Conservation (phyloP, 1,140 invertebrate genomes). For the Drosophila willistoni region DNA sequence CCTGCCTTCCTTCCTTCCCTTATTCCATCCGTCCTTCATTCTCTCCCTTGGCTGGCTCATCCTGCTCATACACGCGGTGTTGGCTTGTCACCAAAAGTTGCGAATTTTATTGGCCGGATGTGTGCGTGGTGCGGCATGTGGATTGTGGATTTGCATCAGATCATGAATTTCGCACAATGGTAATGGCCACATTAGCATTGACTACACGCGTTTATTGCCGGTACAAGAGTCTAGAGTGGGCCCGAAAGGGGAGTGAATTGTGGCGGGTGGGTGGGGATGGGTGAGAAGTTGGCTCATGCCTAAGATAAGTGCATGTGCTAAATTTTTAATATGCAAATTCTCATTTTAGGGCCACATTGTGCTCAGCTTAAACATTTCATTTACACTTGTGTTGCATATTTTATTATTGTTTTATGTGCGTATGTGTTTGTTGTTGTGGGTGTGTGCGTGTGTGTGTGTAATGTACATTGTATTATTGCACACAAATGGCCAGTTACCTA, state of each 20-base stretch:
- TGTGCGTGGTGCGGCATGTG: slow-evolving; percentile 52
- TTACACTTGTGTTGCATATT: slow-evolving; percentile 77
- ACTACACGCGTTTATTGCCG: slow-evolving; percentile 72
- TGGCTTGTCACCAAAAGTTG: slow-evolving; percentile 75
- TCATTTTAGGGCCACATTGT: neutral
- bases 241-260: too few species aligned
- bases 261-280: too few species aligned
- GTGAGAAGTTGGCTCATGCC: too few species aligned
- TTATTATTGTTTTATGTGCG: slow-evolving; percentile 54
- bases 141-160: slow-evolving; percentile 72
- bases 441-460: neutral
- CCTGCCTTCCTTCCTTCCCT: slow-evolving; percentile 18
- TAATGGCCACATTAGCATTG: slow-evolving; percentile 77
- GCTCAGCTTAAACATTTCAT: slow-evolving; percentile 67
- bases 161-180: slow-evolving; percentile 74
- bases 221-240: too few species aligned
- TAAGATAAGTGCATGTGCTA: slow-evolving; percentile 68
- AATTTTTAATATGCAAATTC: slow-evolving; percentile 79
- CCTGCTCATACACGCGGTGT: neutral
- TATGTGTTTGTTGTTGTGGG: neutral
- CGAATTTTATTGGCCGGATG: slow-evolving; percentile 75
- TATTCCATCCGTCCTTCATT: neutral
- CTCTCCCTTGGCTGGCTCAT: too few species aligned
- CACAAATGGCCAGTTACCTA: slow-evolving; percentile 71
- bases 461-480: slow-evolving; percentile 56